phyloP scores from a whole-genome alignment of 1,140 invertebrate genomes.

The Acromyrmex heyeri region DNA sequence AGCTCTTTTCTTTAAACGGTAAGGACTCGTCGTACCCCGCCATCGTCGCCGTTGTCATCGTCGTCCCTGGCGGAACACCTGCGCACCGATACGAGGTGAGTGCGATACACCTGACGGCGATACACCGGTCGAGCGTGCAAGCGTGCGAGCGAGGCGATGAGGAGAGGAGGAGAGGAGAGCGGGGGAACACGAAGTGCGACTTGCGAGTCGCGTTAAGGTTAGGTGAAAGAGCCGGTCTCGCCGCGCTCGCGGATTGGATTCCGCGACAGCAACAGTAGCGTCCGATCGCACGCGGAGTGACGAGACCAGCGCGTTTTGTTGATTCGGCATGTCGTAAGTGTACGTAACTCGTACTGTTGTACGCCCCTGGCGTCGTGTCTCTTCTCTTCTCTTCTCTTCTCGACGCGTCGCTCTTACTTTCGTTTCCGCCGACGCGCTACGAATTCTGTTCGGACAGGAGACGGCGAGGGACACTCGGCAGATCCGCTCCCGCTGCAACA shows the following conservation, averaged over 20 bases:
- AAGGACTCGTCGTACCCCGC: neutral
- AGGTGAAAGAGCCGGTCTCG: conserved; percentile 16
- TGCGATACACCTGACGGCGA: conserved; percentile 39
- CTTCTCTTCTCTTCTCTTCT: too few relatives aligned
- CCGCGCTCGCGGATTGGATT: conserved; percentile 14
- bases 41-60: too few relatives aligned
- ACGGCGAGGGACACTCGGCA: neutral
- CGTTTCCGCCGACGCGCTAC: conserved; percentile 23
- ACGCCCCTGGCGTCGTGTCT: neutral
- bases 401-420: conserved; percentile 46
- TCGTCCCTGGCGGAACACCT: neutral
- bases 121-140: neutral
- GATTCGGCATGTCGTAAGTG: neutral
- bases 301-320: neutral
- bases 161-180: too few relatives aligned
- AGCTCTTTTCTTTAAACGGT: neutral
- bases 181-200: neutral
- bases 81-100: conserved; percentile 45
- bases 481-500: neutral
- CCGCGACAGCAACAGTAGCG: neutral
- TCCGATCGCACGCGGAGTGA: neutral
- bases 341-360: neutral
- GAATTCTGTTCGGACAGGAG: too few relatives aligned
- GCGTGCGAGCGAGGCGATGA: neutral
- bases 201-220: conserved; percentile 35